Evolutionary conservation across 1,140 invertebrate species (phyloP).

Genomic region (Rhyacophila brunnea): DNA sequence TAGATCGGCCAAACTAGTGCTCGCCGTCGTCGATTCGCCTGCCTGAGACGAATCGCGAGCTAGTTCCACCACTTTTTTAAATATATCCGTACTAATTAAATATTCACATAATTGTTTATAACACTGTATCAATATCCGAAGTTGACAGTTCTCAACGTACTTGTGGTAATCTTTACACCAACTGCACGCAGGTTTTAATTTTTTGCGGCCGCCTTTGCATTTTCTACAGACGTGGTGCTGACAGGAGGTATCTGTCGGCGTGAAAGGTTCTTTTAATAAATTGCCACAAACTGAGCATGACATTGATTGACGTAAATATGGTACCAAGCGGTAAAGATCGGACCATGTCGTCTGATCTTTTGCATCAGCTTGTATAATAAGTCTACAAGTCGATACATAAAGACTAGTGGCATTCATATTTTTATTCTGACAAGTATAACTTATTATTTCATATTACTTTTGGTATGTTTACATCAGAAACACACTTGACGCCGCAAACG

Average conservation of each 20-base stretch:
- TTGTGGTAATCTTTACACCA: slow-evolving; percentile 83
- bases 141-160: slow-evolving; percentile 79
- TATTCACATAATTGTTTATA: slow-evolving; percentile 87
- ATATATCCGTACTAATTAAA: slow-evolving; percentile 70
- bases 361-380: slow-evolving; percentile 64
- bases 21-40: slow-evolving; percentile 52
- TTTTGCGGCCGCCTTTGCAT: slow-evolving; percentile 82
- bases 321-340: slow-evolving; percentile 79
- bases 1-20: slow-evolving; percentile 66
- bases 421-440: slow-evolving; percentile 1
- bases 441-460: slow-evolving; percentile 4
- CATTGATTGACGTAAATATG: slow-evolving; percentile 80
- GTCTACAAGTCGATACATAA: slow-evolving; percentile 79
- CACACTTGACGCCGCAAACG: slow-evolving; percentile 22
- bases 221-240: slow-evolving; percentile 82
- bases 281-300: slow-evolving; percentile 87
- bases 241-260: slow-evolving; percentile 77
- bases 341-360: slow-evolving; percentile 71
- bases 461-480: slow-evolving; percentile 24
- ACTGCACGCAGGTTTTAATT: slow-evolving; percentile 77
- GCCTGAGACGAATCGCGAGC: slow-evolving; percentile 48
- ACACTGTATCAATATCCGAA: slow-evolving; percentile 79
- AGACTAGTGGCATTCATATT: slow-evolving; percentile 82
- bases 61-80: slow-evolving; percentile 60
- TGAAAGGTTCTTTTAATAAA: slow-evolving; percentile 77